Evolutionary conservation across 2,113 vertebrate genomes (phyloP), one percentile per base, ranked within the genome.

Genomic region (Erpornis zantholeuca): DNA sequence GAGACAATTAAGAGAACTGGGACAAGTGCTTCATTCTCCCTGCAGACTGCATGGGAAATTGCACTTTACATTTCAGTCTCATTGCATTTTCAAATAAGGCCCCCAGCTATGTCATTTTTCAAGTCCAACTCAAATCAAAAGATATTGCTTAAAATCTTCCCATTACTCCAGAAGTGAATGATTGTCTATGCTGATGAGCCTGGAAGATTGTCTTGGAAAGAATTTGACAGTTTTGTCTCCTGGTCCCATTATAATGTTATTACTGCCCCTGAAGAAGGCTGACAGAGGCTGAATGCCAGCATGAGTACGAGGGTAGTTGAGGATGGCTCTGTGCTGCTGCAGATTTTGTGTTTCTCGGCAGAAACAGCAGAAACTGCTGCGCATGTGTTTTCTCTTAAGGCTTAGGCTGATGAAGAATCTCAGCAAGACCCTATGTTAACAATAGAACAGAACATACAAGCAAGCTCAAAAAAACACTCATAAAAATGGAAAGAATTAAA

Each of bases 131-230:
- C 97, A 97, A 98, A 98, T 98, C 98, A 98, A 98, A 98, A 98
- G 97, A 96, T 97, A 97, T 19, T 97, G 97, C 97, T 98, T 97
- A 96, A 97, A 98, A 97, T 98, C 98, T 98, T 98, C 95, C 97
- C 97, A 96, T 97, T 98, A 97, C 96, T 95, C 90, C 83, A 97
- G 94, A 97, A 98, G 96, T 98, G 97, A 93, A 59, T 98, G 97
- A 98, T 98, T 98, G 97, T 96, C 97, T 97, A 96, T 98, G 98
- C 97, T 98, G 98, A 98, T 98, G 97, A 98, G 96, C 95, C 96
- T 80, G 92, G 94, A 92, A 98, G 96, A 98, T 98, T 98, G 96
- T 96, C 96, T 97, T 97, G 96, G 96, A 93, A 97, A 97, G 96
- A 98, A 95, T 98, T 96, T 97, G 97, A 92, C 97, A 96, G 94